Base-by-base conservation (phyloP, 2,888 invertebrate genomes). In the Coleophora flavipennella region DNA sequence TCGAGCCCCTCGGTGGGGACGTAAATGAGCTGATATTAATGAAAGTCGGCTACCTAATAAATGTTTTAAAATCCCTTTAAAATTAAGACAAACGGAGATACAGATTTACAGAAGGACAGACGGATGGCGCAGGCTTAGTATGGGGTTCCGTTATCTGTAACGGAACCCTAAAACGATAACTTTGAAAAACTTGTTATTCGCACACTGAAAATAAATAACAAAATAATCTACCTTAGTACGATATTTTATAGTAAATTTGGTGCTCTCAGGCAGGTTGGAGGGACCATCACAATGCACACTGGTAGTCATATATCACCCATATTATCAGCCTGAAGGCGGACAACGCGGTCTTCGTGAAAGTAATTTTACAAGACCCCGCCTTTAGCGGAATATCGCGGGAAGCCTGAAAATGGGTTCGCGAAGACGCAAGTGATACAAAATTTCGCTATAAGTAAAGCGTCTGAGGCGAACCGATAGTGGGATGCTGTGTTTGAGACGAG, bases 241-340 rank as follows among this genome's bases (percentile, higher is more conserved):
- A 60, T 63, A 67, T 64, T 67, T 69, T 59, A 57, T 53, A 59
- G 51, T 57, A 62, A 67, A 67, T 62, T 62, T 60, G 53, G 58
- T 59, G 59, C 63, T 64, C 60, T 63, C 60, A 44, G 49, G 49
- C 46, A 35, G 49, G 55, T 62, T 52, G 55, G 55, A 58, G 61
- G 54, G 56, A 53, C 57, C 64, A 62, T 63, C 64, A 70, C 65
- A 71, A 67, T 67, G 58, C 59, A 57, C 49, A 60, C 57, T 60
- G 45, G 50, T 45, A 48, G 58, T 61, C 48, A 73, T 76, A 67
- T 70, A 70, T 75, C 69, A 71, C 54, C 55, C 50, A 59, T 58
- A 65, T 62, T 69, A 69, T 71, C 59, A 58, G 51, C 52, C 46
- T 52, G 60, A 46, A 50, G 52, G 62, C 56, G 54, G 51, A 51